phyloP scores from a whole-genome alignment of 1,140 invertebrate species.

The Drosophila aff. region DNA sequence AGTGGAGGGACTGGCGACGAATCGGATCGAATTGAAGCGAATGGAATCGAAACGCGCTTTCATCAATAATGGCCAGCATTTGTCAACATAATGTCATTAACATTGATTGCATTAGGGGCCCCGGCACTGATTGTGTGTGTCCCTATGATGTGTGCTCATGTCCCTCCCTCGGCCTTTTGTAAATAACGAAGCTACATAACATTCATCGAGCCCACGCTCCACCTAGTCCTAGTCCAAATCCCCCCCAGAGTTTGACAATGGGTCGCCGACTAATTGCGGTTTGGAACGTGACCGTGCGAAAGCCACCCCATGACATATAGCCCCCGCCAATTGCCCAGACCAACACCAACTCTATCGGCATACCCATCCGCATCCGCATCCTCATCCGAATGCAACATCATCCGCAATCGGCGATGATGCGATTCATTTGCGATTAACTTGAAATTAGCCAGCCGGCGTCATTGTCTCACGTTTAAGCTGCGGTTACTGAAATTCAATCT shows the following conservation, averaged over 20 bases:
- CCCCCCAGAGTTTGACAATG: conserved; percentile 53
- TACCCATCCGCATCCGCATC: conserved; percentile 33
- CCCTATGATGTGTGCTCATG: conserved; percentile 25
- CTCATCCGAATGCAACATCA: conserved; percentile 24
- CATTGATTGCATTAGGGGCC: conserved; percentile 79
- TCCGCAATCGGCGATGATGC: conserved; percentile 32
- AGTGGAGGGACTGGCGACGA: neutral
- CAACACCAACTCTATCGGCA: conserved; percentile 28
- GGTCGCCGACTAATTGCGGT: conserved; percentile 76
- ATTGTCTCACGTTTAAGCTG: conserved; percentile 48
- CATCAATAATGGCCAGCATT: conserved; percentile 82
- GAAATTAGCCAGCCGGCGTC: conserved; percentile 61
- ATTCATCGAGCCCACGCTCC: conserved; percentile 8
- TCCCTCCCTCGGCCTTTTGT: conserved; percentile 57
- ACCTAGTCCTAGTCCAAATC: neutral
- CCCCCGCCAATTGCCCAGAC: conserved; percentile 4
- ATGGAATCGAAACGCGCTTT: conserved; percentile 51
- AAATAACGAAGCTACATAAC: conserved; percentile 61
- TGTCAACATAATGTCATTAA: conserved; percentile 83
- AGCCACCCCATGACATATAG: neutral
- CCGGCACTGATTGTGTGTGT: conserved; percentile 67
- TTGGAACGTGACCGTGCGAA: conserved; percentile 63
- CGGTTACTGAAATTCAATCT: conserved; percentile 41
- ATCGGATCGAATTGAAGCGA: conserved; percentile 31
- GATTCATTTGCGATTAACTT: conserved; percentile 70